These are phyloP conservation scores for Sacculina carcini DNA, from an alignment of 2,888 invertebrate species.

Conservation along the genomic window DNA sequence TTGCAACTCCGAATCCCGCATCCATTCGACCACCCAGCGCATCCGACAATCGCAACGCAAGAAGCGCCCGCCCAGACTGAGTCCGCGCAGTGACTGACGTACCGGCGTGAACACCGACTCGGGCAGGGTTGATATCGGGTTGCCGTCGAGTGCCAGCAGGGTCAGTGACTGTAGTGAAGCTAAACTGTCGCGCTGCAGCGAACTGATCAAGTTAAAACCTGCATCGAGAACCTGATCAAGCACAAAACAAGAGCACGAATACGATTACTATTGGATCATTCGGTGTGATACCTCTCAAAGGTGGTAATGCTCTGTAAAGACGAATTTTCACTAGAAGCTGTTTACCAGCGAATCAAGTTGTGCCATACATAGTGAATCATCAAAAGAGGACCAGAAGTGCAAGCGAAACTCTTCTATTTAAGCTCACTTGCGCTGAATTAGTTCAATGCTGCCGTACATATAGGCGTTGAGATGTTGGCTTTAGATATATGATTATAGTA, in stretches of 20 bases:
- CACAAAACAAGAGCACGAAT: no score
- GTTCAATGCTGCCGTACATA: no score
- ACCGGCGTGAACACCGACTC: constrained; percentile 47
- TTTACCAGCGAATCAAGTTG: no score
- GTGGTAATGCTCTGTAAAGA: no score
- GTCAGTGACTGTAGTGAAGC: constrained; percentile 56
- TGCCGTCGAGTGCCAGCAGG: constrained; percentile 63
- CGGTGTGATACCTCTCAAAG: no score
- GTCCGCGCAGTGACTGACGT: constrained; percentile 52
- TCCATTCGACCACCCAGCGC: constrained; percentile 74
- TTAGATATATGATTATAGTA: background rate
- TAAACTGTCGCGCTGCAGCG: constrained; percentile 52
- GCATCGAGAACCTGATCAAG: constrained; percentile 45
- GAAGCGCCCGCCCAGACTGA: constrained; percentile 65
- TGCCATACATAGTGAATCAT: no score
- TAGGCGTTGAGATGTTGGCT: no score
- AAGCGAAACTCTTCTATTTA: no score
- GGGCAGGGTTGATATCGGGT: constrained; percentile 59
- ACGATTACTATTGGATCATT: no score
- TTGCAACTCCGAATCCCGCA: constrained; percentile 57
- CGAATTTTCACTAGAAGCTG: no score
- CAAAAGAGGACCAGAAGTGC: no score
- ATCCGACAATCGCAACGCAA: constrained; percentile 65
- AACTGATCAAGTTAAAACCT: constrained; percentile 65
- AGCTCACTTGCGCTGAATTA: no score